These are phyloP conservation scores for Tenualosa thibaudeaui DNA, from an alignment of 2,797 vertebrate genomes.

Conservation along the genomic window DNA sequence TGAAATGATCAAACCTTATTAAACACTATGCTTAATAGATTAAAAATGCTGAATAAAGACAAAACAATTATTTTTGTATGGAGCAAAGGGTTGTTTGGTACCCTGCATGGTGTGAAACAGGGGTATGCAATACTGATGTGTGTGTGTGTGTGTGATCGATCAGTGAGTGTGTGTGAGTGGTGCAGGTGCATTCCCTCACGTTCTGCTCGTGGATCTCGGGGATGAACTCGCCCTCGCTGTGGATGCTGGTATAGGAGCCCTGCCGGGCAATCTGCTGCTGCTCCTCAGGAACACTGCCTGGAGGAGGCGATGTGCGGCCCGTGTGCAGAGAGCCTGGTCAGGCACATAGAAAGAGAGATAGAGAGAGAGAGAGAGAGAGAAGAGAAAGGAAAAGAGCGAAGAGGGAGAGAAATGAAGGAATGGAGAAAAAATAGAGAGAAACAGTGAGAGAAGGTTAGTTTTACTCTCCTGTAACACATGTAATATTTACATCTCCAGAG, in stretches of 20 bases:
- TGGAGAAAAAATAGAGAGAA: not conserved
- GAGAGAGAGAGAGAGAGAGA: too few relatives aligned
- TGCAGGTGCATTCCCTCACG: slow-evolving; percentile 64
- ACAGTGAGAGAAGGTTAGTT: not conserved
- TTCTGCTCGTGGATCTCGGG: slow-evolving; percentile 84
- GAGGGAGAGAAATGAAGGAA: not conserved
- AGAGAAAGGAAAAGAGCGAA: not conserved
- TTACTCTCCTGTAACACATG: not conserved
- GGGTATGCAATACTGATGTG: too few relatives aligned
- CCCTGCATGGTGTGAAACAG: too few relatives aligned
- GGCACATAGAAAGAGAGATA: slow-evolving; percentile 17
- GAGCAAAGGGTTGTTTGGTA: too few relatives aligned
- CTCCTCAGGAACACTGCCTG: slow-evolving; percentile 88
- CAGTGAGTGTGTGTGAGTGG: not conserved
- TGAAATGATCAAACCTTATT: too few relatives aligned
- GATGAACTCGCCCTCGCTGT: slow-evolving; percentile 93
- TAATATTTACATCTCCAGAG: not conserved
- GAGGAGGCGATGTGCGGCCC: slow-evolving; percentile 86
- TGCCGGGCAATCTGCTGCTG: slow-evolving; percentile 93
- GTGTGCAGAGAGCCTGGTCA: slow-evolving; percentile 86
- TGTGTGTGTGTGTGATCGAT: too few relatives aligned
- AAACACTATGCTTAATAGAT: too few relatives aligned
- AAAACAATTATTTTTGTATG: too few relatives aligned
- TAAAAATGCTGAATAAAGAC: too few relatives aligned
- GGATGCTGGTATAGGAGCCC: slow-evolving; percentile 93